Evolutionary conservation across 2,888 invertebrate genomes (phyloP), one percentile per base, ranked within the genome.

Genomic region (Papilio gigon): DNA sequence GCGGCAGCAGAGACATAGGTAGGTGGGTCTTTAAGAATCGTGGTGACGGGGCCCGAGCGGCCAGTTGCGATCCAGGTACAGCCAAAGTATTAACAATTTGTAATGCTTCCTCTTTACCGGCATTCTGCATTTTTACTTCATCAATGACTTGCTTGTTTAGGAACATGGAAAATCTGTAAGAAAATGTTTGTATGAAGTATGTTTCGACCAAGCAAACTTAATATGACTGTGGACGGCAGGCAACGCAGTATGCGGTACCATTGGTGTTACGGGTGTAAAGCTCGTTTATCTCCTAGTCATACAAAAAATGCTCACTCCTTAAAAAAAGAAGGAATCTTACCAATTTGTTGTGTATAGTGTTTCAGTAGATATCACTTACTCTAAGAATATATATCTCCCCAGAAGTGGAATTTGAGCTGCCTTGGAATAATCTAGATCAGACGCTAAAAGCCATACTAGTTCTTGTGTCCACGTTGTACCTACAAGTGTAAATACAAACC

Each of bases 1-100:
- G 93, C 5, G 95, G 95, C 25, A 96, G 79, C n/a, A 96, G 84
- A 56, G 94, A 94, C 62, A 95, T 92, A 0, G 96, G 95, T 70
- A 96, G 90, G 82, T 96, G 96, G 0, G 95, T 94, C 68, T 81
- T 82, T 56, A 80, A 68, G 61, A 80, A 81, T 3, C 84, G 77
- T 8, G 81, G 83, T 4, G 80, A 79, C 1, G 79, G 72, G 17
- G 68, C 47, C n/a, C 66, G 11, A 6, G 65, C 53, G n/a, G 40
- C 61, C 25, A 53, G 25, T 25, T 61, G 17, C 3, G 65, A 63
- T 14, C 69, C 69, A 8, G 42, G 53, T 0, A 17, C 53, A 9
- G 53, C 11, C 40, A 65, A 22, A 5, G 25, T n/a, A 14, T 69
- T 44, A 4, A 69, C 11, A 14, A 33, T 20, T 44, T 64, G 14